Evolutionary conservation across 2,797 vertebrate species (phyloP).

Genomic region (Gymnothorax javanicus): DNA sequence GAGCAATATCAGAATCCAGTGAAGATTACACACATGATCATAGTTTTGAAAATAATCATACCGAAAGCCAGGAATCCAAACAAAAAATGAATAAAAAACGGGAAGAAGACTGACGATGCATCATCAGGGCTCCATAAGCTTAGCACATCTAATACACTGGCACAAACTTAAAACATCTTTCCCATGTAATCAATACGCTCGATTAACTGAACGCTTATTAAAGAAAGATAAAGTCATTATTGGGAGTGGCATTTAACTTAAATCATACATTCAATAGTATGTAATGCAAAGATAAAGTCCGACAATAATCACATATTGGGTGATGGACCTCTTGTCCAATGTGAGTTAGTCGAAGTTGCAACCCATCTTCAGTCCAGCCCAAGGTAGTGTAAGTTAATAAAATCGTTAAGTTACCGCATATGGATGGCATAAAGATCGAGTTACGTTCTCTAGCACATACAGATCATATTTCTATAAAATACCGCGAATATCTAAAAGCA

Average conservation of each 20-base stretch:
- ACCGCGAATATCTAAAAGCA: conserved; percentile 54
- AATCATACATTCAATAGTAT: background rate
- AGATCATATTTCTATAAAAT: conserved; percentile 84
- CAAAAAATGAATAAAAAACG: background rate
- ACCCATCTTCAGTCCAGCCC: conserved; percentile 14
- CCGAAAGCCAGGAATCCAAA: background rate
- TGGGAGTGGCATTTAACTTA: conserved; percentile 5
- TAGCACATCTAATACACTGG: background rate
- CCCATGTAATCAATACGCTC: background rate
- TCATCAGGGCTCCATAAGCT: background rate
- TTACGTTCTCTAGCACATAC: conserved; percentile 56
- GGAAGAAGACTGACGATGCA: background rate
- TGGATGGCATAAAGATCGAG: conserved; percentile 51
- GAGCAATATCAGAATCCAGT: background rate
- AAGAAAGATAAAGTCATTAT: background rate
- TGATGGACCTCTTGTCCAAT: conserved; percentile 5
- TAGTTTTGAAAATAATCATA: background rate
- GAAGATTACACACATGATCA: background rate
- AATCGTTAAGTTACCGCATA: conserved; percentile 54
- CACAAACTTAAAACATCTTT: background rate
- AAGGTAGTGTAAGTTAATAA: conserved; percentile 93
- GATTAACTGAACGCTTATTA: background rate
- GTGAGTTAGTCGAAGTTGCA: conserved; percentile 15
- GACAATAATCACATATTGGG: background rate
- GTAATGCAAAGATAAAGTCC: conserved; percentile 18